Conservation (phyloP, 2,888 invertebrate genomes). For the Steinernema scapterisci region DNA sequence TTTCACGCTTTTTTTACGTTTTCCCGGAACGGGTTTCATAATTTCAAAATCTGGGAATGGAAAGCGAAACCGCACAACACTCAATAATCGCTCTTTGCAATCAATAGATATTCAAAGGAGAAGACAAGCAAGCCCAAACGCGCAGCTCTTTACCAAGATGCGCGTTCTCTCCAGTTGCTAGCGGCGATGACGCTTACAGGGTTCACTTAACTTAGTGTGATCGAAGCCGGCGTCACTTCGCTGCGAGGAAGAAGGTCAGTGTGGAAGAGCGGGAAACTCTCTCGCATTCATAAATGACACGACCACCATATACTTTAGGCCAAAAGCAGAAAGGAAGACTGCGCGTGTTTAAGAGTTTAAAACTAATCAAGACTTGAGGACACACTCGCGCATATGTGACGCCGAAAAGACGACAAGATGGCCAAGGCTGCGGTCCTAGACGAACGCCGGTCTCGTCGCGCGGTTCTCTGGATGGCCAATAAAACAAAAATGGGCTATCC, state of each 20-base stretch:
- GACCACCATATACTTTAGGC: background rate
- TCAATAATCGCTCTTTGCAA: slow-evolving; percentile 20
- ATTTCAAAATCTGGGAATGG: background rate
- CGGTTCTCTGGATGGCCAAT: slow-evolving; percentile 32
- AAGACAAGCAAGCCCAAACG: slow-evolving; percentile 13
- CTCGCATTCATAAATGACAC: background rate
- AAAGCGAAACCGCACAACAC: slow-evolving; percentile 10
- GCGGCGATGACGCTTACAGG: background rate
- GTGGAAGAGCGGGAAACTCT: background rate
- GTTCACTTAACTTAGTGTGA: background rate
- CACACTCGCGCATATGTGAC: slow-evolving; percentile 7
- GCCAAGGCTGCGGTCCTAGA: slow-evolving; percentile 3
- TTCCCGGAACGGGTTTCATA: background rate
- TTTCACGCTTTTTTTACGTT: no score
- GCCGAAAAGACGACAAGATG: slow-evolving; percentile 20
- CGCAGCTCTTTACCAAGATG: slow-evolving; percentile 18
- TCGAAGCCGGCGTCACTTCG: background rate
- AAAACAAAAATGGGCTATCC: slow-evolving; percentile 33
- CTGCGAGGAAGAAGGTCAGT: background rate
- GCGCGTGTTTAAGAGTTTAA: slow-evolving; percentile 25
- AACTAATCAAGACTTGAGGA: slow-evolving; percentile 30
- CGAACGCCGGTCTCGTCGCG: slow-evolving; percentile 32
- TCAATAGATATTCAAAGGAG: slow-evolving; percentile 21
- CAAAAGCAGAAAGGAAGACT: background rate
- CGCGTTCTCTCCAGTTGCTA: slow-evolving; percentile 17